Conservation (phyloP, 2,113 vertebrate species). For the Alexandromys fortis region DNA sequence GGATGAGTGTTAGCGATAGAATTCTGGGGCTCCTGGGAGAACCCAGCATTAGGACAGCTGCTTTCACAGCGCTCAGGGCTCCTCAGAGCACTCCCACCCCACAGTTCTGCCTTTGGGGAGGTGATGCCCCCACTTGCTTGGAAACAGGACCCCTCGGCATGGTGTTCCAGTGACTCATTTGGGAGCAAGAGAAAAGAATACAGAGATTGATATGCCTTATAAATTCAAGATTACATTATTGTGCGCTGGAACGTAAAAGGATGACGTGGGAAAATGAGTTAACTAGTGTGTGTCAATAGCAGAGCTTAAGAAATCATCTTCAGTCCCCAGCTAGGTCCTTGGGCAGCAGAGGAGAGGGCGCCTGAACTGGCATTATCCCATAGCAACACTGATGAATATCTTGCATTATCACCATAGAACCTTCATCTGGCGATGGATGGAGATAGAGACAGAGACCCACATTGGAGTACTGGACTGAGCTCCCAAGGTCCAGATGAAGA, state of each 20-base stretch:
- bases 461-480: too few species aligned
- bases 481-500: too few species aligned
- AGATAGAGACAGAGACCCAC: too few species aligned
- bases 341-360: too few species aligned
- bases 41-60: not conserved
- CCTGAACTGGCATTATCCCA: too few species aligned
- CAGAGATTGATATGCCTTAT: not conserved
- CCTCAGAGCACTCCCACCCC: not conserved
- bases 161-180: not conserved
- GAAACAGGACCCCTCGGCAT: not conserved
- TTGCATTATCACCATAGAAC: too few species aligned
- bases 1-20: slow-evolving; percentile 1
- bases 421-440: too few species aligned
- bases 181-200: slow-evolving; percentile 12
- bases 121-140: slow-evolving; percentile 19
- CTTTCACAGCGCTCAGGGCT: not conserved
- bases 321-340: not conserved
- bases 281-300: not conserved
- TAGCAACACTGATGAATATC: too few species aligned
- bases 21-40: not conserved
- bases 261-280: not conserved
- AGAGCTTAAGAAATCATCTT: not conserved
- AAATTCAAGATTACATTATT: slow-evolving; percentile 1
- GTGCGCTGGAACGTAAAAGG: not conserved
- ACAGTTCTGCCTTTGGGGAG: not conserved